Evolutionary conservation across 2,113 vertebrate species (phyloP), one percentile per base, ranked within the genome.

Genomic region (Callaeas wilsoni): DNA sequence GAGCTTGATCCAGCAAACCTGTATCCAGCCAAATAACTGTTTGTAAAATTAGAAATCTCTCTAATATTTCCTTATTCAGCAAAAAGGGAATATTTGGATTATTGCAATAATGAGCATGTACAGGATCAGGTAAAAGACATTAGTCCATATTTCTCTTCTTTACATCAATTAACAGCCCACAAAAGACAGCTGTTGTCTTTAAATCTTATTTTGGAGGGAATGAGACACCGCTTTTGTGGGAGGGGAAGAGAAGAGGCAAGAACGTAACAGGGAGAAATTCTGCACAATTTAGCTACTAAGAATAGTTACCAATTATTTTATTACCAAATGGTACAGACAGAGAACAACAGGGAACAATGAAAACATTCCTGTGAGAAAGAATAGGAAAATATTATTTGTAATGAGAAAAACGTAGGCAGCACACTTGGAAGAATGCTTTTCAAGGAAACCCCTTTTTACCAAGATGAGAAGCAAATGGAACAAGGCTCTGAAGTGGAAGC

Each of bases 401-500:
- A 79, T 56, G 62, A 90, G 76, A 91, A 89, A 91, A 95, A 87
- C 0, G 0, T 64, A 95, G 27, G 47, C 91, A 87, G 44, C 13
- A 11, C 16, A 55, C 64, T 96, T 90, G 76, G 75, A 89, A 80
- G 90, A 87, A 60, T 1, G 4, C 17, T 89, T 91, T 93, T 93
- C 69, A 95, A 95, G 95, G 89, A 95, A 96, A 90, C 14, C 77
- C 84, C 70, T 83, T 90, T 91, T 91, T 84, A 69, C 93, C 7
- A 39, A 78, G 69, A 87, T 17, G 5, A 95, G 82, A 90, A 96
- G 78, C 76, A 90, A 95, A 85, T 78, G 70, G 81, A 95, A 82
- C 63, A 89, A 89, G 73, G n/a, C 65, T 87, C 91, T 71, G 88
- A 93, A 97, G 94, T 96, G 59, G 63, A 97, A 96, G 95, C 95